These are phyloP conservation scores for Rhynchomys soricoides DNA, from an alignment of 2,113 vertebrate genomes.

Conservation along the genomic window DNA sequence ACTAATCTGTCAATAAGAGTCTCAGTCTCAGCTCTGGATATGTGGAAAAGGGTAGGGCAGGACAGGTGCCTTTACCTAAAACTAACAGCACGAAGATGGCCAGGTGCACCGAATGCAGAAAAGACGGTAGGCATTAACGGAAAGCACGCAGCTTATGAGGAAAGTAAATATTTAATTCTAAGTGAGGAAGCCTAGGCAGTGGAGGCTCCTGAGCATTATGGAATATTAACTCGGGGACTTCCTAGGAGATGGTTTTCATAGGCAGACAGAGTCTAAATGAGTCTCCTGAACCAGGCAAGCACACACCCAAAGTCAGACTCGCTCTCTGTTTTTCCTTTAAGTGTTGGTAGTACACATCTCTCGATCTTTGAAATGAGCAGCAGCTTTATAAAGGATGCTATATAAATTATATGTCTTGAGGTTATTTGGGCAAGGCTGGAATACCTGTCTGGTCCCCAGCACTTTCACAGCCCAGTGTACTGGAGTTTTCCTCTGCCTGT, in stretches of 20 bases:
- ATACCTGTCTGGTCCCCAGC: not conserved
- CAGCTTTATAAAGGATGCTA: slow-evolving; percentile 1
- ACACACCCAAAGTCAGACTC: not conserved
- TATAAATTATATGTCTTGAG: slow-evolving; percentile 2
- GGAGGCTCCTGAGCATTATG: slow-evolving; percentile 2
- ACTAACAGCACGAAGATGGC: not conserved
- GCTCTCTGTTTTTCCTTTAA: not conserved
- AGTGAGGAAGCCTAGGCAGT: not conserved
- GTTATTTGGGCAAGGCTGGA: slow-evolving; percentile 7
- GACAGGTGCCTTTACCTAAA: not conserved
- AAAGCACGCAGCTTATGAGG: slow-evolving; percentile 6
- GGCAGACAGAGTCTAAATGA: not conserved
- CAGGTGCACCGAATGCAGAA: not conserved
- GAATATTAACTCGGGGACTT: slow-evolving; percentile 41
- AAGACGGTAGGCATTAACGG: not conserved
- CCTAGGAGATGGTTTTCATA: slow-evolving; percentile 23
- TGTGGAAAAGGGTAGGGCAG: not conserved
- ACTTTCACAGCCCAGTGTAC: not conserved
- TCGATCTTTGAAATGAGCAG: not conserved
- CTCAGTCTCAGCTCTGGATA: not conserved
- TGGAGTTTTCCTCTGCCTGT: not conserved
- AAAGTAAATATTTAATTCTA: slow-evolving; percentile 62
- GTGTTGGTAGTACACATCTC: not conserved
- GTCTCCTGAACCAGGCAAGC: not conserved
- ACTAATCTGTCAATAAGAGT: too few species aligned